Evolutionary conservation across 2,888 invertebrate species (phyloP).

Genomic region (Meloe dianella): DNA sequence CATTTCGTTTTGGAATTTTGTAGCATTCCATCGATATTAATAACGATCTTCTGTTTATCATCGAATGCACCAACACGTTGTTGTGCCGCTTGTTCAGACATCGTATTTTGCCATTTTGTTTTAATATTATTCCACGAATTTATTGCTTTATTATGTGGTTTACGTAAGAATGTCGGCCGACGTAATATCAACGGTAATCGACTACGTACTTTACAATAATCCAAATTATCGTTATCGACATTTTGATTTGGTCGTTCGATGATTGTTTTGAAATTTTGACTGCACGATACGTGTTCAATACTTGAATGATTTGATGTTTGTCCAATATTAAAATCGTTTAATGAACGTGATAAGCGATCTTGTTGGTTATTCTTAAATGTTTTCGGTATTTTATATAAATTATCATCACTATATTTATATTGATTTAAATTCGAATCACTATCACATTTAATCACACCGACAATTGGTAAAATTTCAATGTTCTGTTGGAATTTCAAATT

Average conservation of each 20-base stretch:
- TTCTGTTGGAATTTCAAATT: constrained; percentile 39
- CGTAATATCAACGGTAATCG: constrained; percentile 48
- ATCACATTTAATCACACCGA: constrained; percentile 50
- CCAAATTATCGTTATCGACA: constrained; percentile 39
- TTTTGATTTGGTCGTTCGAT: constrained; percentile 19
- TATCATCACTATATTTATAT: constrained; percentile 42
- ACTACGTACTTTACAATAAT: constrained; percentile 48
- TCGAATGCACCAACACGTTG: constrained; percentile 55
- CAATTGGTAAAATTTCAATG: constrained; percentile 30
- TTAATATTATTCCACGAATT: constrained; percentile 53
- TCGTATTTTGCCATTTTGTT: constrained; percentile 52
- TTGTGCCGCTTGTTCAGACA: constrained; percentile 54
- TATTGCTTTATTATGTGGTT: constrained; percentile 49
- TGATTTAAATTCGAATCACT: constrained; percentile 54
- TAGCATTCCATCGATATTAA: constrained; percentile 57
- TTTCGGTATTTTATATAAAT: constrained; percentile 56
- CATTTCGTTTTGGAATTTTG: constrained; percentile 57
- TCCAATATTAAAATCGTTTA: constrained; percentile 54
- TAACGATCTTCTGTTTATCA: constrained; percentile 47
- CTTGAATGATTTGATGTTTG: constrained; percentile 48
- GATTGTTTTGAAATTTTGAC: constrained; percentile 42
- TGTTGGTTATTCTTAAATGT: constrained; percentile 25
- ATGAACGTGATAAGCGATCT: constrained; percentile 52
- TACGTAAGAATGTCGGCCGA: constrained; percentile 47
- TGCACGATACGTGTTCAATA: constrained; percentile 56